Evolutionary conservation across 2,888 invertebrate species (phyloP).

Genomic region (Bhutanitis thaidina): DNA sequence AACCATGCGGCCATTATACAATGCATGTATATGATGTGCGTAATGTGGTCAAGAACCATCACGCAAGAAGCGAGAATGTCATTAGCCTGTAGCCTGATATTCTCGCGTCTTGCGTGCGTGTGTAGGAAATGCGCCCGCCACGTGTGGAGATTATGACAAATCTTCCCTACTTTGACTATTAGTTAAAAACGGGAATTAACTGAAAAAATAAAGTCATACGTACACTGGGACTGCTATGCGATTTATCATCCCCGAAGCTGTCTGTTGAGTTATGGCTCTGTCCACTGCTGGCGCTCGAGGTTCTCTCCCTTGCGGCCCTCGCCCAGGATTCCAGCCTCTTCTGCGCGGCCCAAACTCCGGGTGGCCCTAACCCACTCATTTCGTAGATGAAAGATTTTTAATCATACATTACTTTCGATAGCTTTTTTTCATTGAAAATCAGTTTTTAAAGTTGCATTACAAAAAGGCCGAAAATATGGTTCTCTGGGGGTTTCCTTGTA

Average conservation of each 20-base stretch:
- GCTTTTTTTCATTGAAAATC: background rate
- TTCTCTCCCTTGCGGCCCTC: conserved; percentile 84
- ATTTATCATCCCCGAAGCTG: conserved; percentile 73
- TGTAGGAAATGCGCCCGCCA: too few species aligned
- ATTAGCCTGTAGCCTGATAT: too few species aligned
- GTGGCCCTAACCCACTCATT: conserved; percentile 86
- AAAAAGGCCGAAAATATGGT: conserved; percentile 9
- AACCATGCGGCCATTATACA: too few species aligned
- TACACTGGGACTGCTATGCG: conserved; percentile 67
- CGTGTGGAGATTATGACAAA: too few species aligned
- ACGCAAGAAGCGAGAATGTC: too few species aligned
- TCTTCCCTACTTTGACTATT: too few species aligned
- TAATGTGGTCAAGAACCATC: too few species aligned
- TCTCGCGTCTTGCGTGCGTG: too few species aligned
- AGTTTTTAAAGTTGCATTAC: conserved; percentile 1
- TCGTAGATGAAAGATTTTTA: conserved; percentile 30
- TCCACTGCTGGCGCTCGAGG: conserved; percentile 77
- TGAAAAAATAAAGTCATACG: conserved; percentile 35
- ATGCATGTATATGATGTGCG: too few species aligned
- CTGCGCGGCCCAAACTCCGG: conserved; percentile 88
- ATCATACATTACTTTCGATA: conserved; percentile 2
- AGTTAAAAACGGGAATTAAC: too few species aligned
- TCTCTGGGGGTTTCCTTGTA: background rate
- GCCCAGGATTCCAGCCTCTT: conserved; percentile 89
- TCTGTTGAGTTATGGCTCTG: conserved; percentile 78